Evolutionary conservation across 2,888 invertebrate species (phyloP).

Genomic region (Elysia crispata): DNA sequence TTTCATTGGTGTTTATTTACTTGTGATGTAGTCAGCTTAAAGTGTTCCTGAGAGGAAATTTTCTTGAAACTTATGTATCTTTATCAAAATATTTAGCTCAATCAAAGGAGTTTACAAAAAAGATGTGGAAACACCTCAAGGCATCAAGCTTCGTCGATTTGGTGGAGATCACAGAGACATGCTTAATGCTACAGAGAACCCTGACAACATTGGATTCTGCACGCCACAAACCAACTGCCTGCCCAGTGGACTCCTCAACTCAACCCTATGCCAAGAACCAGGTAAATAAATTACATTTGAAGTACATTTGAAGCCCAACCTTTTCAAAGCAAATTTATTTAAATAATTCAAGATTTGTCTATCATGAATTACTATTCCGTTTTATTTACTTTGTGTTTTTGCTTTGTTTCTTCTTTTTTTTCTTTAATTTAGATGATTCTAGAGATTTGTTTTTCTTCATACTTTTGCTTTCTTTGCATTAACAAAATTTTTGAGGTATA

Average conservation of each 20-base stretch:
- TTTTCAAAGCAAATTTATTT: too few species aligned
- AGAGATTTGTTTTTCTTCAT: too few species aligned
- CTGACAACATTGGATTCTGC: conserved; percentile 75
- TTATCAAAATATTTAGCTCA: conserved; percentile 59
- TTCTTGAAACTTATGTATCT: not conserved
- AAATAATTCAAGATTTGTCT: too few species aligned
- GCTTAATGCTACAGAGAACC: conserved; percentile 65
- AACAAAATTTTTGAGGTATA: too few species aligned
- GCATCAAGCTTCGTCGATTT: conserved; percentile 67
- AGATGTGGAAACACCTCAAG: conserved; percentile 59
- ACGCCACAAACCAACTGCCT: conserved; percentile 68
- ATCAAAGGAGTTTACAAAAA: conserved; percentile 62
- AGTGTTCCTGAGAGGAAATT: too few species aligned
- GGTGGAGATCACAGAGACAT: conserved; percentile 57
- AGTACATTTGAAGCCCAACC: too few species aligned
- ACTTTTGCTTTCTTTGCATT: too few species aligned
- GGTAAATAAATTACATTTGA: conserved; percentile 4
- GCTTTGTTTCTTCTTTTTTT: too few species aligned
- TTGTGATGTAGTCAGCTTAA: conserved; percentile 56
- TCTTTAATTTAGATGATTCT: too few species aligned
- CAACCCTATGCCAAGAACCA: conserved; percentile 60
- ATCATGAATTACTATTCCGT: too few species aligned
- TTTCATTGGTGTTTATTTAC: too few species aligned
- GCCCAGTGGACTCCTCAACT: conserved; percentile 69
- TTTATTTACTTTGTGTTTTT: too few species aligned